These are phyloP conservation scores for Eupithecia subfuscata DNA, from an alignment of 2,888 invertebrate genomes.

Conservation along the genomic window DNA sequence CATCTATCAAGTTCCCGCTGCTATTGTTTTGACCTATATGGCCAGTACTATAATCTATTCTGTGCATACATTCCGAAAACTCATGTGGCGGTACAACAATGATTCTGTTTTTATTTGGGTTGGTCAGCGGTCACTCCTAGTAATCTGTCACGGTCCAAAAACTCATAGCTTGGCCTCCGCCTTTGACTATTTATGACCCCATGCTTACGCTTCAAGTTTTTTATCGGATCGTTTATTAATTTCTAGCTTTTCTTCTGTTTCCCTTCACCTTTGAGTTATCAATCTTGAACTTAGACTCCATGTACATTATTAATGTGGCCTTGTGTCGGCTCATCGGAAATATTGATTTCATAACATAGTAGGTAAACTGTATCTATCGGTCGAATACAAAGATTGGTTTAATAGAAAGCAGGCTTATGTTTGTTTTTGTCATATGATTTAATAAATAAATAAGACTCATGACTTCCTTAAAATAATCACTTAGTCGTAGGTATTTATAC, in stretches of 20 bases:
- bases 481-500: neutral
- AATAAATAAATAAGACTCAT: neutral
- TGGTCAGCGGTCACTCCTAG: constrained; percentile 37
- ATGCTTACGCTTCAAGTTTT: neutral
- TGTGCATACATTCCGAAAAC: constrained; percentile 4
- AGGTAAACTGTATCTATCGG: neutral
- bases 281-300: neutral
- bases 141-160: constrained; percentile 40
- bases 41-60: neutral
- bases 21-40: constrained; percentile 3
- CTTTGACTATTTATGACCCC: neutral
- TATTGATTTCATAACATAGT: neutral
- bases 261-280: neutral
- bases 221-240: neutral
- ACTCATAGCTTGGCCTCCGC: constrained; percentile 30
- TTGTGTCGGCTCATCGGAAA: neutral
- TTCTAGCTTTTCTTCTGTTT: neutral
- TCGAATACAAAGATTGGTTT: neutral
- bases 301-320: neutral
- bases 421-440: neutral
- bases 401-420: neutral
- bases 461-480: neutral
- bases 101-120: neutral
- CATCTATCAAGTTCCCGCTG: neutral
- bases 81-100: neutral